Evolutionary conservation across 2,888 invertebrate species (phyloP).

Genomic region (Bembecia ichneumoniformis): DNA sequence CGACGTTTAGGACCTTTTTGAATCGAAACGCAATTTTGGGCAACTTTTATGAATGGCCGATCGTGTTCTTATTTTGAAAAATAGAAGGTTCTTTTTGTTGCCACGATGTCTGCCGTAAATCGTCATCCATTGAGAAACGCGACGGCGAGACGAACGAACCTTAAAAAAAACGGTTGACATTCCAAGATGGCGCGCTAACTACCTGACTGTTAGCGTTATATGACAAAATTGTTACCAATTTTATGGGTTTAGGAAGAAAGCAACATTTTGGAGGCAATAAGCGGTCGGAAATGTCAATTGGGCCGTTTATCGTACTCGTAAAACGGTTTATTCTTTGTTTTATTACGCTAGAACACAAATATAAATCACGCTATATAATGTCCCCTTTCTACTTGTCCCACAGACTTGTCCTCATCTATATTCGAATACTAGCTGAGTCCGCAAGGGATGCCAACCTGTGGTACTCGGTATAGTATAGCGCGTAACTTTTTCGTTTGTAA

Average conservation of each 20-base stretch:
- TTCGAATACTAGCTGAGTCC: too few relatives aligned
- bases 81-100: constrained; percentile 49
- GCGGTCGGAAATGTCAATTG: not conserved
- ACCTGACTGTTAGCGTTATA: constrained; percentile 22
- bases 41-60: constrained; percentile 50
- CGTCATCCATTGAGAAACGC: constrained; percentile 46
- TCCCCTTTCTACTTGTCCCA: not conserved
- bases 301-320: not conserved
- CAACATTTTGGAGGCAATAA: not conserved
- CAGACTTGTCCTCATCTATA: too few relatives aligned
- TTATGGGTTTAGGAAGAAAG: constrained; percentile 10
- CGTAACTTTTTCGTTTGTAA: too few relatives aligned
- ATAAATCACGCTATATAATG: not conserved
- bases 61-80: constrained; percentile 36
- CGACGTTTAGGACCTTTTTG: constrained; percentile 2
- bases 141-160: constrained; percentile 24
- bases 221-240: constrained; percentile 1
- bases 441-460: too few relatives aligned
- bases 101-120: constrained; percentile 64
- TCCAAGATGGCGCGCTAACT: constrained; percentile 34
- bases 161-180: constrained; percentile 39
- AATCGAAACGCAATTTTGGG: constrained; percentile 10
- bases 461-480: too few relatives aligned
- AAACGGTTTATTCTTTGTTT: not conserved
- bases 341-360: not conserved